Evolutionary conservation across 1,140 invertebrate genomes (phyloP).

Genomic region (Diachasma alloeum): DNA sequence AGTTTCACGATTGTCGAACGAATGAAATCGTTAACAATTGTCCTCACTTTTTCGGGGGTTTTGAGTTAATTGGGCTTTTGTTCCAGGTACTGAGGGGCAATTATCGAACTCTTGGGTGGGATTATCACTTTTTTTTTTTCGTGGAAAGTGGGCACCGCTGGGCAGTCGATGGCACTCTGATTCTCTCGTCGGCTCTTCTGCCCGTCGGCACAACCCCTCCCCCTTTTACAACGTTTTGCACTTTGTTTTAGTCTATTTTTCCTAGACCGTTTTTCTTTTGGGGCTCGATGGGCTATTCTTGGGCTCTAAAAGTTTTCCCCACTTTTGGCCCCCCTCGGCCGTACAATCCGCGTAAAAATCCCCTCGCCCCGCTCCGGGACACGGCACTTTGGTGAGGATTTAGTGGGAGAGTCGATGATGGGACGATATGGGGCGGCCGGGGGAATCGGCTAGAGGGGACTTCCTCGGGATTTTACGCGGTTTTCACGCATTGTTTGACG

Average conservation of each 20-base stretch:
- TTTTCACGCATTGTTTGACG: too few species aligned
- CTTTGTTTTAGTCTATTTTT: neutral
- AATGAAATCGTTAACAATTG: neutral
- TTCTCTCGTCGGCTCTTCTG: neutral
- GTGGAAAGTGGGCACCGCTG: neutral
- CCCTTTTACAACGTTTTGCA: neutral
- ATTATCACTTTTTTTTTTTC: neutral
- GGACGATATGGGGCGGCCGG: too few species aligned
- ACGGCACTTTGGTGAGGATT: neutral
- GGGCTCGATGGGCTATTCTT: conserved; percentile 10
- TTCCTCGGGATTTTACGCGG: too few species aligned
- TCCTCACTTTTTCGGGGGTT: neutral
- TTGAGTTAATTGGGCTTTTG: neutral
- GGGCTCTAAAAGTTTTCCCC: conserved; percentile 7
- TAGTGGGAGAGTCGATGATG: neutral
- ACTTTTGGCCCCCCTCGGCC: neutral
- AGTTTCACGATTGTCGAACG: neutral
- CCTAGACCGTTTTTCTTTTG: conserved; percentile 9
- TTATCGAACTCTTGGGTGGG: neutral
- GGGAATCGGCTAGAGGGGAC: too few species aligned
- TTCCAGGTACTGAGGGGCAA: neutral
- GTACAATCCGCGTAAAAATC: neutral
- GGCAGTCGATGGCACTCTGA: conserved; percentile 1
- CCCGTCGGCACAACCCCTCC: neutral
- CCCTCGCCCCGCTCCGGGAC: neutral